These are phyloP conservation scores for Porites evermanni DNA, from an alignment of 92 coral and sea anemone genomes.

Conservation along the genomic window DNA sequence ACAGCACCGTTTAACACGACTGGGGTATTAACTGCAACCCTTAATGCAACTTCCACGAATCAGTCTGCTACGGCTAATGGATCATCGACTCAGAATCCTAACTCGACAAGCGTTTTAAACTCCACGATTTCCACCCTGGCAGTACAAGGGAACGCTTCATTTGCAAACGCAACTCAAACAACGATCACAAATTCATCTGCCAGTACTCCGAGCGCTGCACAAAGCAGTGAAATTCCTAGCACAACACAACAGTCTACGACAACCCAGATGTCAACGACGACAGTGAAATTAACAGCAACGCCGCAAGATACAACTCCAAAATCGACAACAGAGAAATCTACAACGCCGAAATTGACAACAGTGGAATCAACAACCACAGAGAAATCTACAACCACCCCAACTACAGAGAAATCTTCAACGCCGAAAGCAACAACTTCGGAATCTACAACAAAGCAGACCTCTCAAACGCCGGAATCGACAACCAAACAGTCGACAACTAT, in stretches of 20 bases:
- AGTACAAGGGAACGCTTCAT: background rate
- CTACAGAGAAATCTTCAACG: conserved; percentile 37
- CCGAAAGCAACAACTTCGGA: conserved; percentile 24
- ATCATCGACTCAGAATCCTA: background rate
- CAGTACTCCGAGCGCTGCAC: background rate
- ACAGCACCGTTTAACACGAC: conserved; percentile 8
- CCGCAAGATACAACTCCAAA: conserved; percentile 12
- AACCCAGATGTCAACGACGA: conserved; percentile 15
- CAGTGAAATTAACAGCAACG: conserved; percentile 10
- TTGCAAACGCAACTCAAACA: background rate
- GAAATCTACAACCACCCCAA: conserved; percentile 32
- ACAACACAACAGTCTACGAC: background rate
- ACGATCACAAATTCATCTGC: background rate
- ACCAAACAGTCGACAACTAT: conserved; percentile 42
- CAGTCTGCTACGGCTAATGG: background rate
- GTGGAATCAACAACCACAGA: conserved; percentile 1
- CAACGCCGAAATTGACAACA: conserved; percentile 37
- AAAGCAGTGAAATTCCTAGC: background rate
- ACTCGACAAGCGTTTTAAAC: background rate
- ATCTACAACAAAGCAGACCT: background rate
- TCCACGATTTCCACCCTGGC: conserved; percentile 23
- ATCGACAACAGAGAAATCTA: conserved; percentile 29
- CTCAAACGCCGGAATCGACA: conserved; percentile 7
- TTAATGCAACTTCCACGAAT: conserved; percentile 16
- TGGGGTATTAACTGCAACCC: background rate